These are phyloP conservation scores for Seira musarum DNA, from an alignment of 2,888 invertebrate genomes.

Conservation along the genomic window DNA sequence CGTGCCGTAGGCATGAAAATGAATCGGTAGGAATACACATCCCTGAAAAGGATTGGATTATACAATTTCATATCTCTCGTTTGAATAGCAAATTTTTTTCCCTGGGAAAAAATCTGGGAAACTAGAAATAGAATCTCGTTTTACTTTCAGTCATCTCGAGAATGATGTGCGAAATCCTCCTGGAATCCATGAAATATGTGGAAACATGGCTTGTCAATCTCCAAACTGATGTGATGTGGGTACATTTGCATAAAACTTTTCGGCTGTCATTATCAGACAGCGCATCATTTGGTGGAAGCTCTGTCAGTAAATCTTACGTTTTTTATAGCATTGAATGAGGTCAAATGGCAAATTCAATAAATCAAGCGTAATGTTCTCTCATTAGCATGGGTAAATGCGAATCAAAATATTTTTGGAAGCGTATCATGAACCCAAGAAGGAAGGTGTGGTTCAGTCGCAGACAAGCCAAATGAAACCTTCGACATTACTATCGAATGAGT, in stretches of 20 bases:
- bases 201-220: background rate
- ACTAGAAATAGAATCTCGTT: background rate
- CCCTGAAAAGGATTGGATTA: background rate
- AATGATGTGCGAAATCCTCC: background rate
- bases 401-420: background rate
- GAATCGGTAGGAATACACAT: no score
- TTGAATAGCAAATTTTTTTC: background rate
- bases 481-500: no score
- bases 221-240: background rate
- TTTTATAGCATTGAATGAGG: background rate
- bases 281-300: no score
- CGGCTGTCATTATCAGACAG: background rate
- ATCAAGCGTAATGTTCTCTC: background rate
- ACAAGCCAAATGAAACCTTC: background rate
- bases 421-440: background rate
- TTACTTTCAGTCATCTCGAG: background rate
- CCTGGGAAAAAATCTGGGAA: background rate
- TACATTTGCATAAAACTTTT: background rate
- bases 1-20: background rate
- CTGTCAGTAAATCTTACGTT: no score
- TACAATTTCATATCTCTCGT: background rate
- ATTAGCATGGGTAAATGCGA: background rate
- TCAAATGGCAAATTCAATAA: background rate
- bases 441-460: conserved; percentile 1
- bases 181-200: background rate